Base-by-base conservation (phyloP, 1,140 invertebrate species). In the Aleiodes sp. region DNA sequence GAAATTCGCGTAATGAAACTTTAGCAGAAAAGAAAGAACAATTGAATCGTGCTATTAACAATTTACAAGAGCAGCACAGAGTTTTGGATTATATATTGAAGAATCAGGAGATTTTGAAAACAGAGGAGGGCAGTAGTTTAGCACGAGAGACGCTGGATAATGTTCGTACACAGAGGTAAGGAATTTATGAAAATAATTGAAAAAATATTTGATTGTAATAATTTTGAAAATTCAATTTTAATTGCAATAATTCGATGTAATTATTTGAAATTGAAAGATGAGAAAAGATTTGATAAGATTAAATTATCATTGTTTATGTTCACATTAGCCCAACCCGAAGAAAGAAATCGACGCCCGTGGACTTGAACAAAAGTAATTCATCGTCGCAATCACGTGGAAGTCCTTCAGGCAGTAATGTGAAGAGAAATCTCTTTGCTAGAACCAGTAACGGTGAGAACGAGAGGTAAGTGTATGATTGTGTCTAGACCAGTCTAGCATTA, bases 1-100 rank as follows among this genome's bases (percentile, higher is more conserved):
- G 2, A 24, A 35, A 62, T 52, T 10, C 8, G 7, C 26, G 24
- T 4, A 65, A 12, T 9, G 14, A 29, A 19, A 21, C 69, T 0
- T 66, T 79, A 3, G 29, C 70, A 6, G 73, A 75, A 31, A 81
- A 76, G 24, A 81, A 83, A 43, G 71, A 74, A 21, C 60, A 79
- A 2, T 73, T 84, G 1, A 80, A 76, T 73, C 79, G 71, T 2
- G 81, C 78, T 12, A 83, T 84, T 12, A 76, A 82, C 0, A 71
- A 80, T 59, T 79, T 84, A n/a, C 80, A 84, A 33, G 79, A 84
- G 33, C 75, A 81, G 24, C 68, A 75, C 4, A 73, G 73, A 0
- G 72, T 81, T 0, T 59, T 85, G 21, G 81, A 83, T 64, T 83
- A 73, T 21, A 80, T 85, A 28, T 56, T 84, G 0, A 70, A 60